A percentile compares a stretch with the other conserved stretches of the same genome.
Conservation (phyloP, 2,797 vertebrate species). For the Sebastes itinus region DNA sequence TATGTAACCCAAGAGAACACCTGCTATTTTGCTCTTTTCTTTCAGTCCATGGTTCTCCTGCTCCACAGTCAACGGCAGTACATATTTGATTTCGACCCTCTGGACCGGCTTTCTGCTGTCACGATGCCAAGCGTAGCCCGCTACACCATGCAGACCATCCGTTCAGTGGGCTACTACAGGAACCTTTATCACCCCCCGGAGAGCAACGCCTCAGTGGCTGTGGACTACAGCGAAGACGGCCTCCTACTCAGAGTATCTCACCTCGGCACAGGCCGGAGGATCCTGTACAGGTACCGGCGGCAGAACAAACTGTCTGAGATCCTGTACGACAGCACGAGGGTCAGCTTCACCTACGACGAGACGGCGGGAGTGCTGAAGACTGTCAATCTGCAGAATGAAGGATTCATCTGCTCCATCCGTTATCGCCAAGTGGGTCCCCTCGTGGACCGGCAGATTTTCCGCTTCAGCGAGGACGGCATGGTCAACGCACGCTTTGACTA, state of each 20-base stretch:
- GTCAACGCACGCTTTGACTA: conserved; percentile 98
- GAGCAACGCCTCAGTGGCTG: conserved; percentile 95
- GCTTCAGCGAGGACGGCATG: conserved; percentile 98
- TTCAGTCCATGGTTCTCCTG: conserved; percentile 96
- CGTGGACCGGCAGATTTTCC: conserved; percentile 98
- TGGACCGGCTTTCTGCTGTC: conserved; percentile 94
- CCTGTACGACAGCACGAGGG: conserved; percentile 95
- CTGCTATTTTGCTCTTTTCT: conserved; percentile 45
- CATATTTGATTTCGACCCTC: conserved; percentile 95
- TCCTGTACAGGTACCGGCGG: conserved; percentile 94
- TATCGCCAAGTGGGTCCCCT: conserved; percentile 96
- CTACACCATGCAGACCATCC: conserved; percentile 98
- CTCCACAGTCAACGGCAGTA: conserved; percentile 98
- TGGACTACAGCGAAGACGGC: conserved; percentile 98
- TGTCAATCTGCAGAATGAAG: conserved; percentile 96
- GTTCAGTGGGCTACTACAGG: conserved; percentile 97
- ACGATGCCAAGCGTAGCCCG: conserved; percentile 98
- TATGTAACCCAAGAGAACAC: conserved; percentile 25
- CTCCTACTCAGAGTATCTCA: conserved; percentile 93
- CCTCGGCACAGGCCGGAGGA: conserved; percentile 92
- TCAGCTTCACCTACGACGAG: conserved; percentile 98
- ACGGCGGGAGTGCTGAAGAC: conserved; percentile 96
- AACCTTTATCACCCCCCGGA: conserved; percentile 98
- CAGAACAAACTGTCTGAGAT: conserved; percentile 96
- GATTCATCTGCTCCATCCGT: conserved; percentile 98